Evolutionary conservation across 53 echinoderm and acorn worm genomes (phyloP).

Genomic region (Echinometra lucunter): DNA sequence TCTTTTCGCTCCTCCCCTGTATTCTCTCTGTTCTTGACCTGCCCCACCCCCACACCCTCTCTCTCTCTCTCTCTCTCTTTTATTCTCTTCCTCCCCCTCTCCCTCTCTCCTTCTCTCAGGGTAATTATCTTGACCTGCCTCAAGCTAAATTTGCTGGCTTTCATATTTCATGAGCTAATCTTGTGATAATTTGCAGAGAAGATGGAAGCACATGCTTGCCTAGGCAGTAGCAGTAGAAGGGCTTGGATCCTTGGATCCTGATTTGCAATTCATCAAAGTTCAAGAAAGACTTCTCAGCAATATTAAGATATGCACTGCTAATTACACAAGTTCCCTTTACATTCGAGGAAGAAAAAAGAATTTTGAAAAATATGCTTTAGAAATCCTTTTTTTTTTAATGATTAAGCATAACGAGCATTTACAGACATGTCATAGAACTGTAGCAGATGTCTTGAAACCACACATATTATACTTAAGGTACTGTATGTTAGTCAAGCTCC

Average conservation of each 20-base stretch:
- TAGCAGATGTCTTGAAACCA: not conserved
- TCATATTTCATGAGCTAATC: constrained; percentile 20
- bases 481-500: not conserved
- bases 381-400: too few species aligned
- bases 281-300: not conserved
- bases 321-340: not conserved
- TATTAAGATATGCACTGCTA: not conserved
- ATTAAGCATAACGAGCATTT: not conserved
- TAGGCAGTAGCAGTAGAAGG: not conserved
- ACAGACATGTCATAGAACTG: not conserved
- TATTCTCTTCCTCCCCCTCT: too few species aligned
- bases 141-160: not conserved
- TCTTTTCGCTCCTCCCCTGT: too few species aligned
- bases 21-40: too few species aligned
- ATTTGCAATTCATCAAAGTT: not conserved
- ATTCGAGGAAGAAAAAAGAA: not conserved
- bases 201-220: not conserved
- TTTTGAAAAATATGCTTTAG: too few species aligned
- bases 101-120: too few species aligned
- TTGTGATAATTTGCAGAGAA: not conserved
- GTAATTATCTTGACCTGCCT: constrained; percentile 39
- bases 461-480: not conserved
- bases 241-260: not conserved
- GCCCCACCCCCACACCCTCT: too few species aligned
- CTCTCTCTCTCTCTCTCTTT: too few species aligned